These are phyloP conservation scores for Arenaria interpres DNA, from an alignment of 2,113 vertebrate genomes.

Conservation along the genomic window DNA sequence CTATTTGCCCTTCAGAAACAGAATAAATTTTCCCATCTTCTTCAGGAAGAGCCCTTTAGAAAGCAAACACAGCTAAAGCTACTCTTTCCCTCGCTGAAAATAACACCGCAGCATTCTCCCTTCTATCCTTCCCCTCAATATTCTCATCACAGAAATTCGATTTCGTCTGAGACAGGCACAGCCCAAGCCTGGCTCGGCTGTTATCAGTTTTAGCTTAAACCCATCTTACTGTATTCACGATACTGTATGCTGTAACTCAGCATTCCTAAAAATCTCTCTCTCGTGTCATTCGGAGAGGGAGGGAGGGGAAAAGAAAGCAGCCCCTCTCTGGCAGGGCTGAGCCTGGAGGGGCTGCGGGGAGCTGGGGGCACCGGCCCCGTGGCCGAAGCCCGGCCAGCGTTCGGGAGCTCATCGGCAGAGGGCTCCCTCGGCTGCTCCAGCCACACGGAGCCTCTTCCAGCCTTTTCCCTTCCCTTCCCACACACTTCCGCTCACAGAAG, in stretches of 20 bases:
- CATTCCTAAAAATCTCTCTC: neutral
- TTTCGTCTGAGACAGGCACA: neutral
- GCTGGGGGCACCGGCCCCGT: neutral
- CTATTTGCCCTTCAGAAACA: neutral
- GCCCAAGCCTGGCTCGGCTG: neutral
- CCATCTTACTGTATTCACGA: neutral
- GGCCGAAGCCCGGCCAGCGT: neutral
- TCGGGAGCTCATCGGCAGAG: constrained; percentile 79
- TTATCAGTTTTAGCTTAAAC: constrained; percentile 26
- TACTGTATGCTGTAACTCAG: neutral
- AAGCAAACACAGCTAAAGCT: neutral
- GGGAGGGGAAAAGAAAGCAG: too few species aligned
- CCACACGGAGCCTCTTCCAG: rapidly evolving
- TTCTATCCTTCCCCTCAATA: neutral
- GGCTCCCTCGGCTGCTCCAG: constrained; percentile 78
- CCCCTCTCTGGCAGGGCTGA: rapidly evolving
- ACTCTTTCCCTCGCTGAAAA: neutral
- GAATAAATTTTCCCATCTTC: neutral
- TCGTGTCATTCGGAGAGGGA: neutral
- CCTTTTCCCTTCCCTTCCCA: neutral
- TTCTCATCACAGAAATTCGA: neutral
- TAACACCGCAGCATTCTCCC: too few species aligned
- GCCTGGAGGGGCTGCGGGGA: neutral
- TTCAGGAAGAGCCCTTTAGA: neutral
- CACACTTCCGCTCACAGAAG: neutral